phyloP scores from a whole-genome alignment of 2,113 vertebrate genomes.

The Capreolus pygargus region DNA sequence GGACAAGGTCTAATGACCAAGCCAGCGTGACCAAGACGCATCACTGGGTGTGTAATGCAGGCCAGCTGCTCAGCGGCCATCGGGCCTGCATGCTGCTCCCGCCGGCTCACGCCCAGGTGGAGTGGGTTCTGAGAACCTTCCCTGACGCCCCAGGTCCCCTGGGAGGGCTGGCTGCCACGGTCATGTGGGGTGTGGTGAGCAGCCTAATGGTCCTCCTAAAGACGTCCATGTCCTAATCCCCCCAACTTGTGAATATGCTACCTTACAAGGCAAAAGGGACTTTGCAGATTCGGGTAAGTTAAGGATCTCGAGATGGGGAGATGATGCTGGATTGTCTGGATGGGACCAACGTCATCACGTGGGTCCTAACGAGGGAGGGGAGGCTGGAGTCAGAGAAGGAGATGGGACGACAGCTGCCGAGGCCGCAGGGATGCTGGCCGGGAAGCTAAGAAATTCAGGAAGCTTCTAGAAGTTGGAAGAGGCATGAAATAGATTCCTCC shows the following conservation, averaged over 20 bases:
- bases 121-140: background rate
- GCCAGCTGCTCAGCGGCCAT: background rate
- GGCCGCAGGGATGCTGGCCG: fast-evolving
- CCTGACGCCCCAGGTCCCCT: background rate
- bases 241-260: background rate
- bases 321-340: background rate
- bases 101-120: fast-evolving
- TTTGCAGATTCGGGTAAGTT: background rate
- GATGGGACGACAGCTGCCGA: fast-evolving
- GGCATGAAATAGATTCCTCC: background rate
- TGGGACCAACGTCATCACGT: too few relatives aligned
- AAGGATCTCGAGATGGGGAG: background rate
- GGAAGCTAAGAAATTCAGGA: fast-evolving
- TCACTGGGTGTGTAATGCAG: background rate
- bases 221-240: background rate
- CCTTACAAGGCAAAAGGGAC: background rate
- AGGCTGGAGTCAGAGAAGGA: background rate
- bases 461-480: background rate
- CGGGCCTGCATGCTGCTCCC: background rate
- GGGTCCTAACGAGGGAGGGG: background rate
- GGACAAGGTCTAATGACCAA: background rate
- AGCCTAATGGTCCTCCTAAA: background rate
- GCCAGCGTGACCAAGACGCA: fast-evolving
- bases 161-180: background rate
- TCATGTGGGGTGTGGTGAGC: background rate